Evolutionary conservation across 1,140 invertebrate species (phyloP).

Genomic region (Rhysida immarginata): DNA sequence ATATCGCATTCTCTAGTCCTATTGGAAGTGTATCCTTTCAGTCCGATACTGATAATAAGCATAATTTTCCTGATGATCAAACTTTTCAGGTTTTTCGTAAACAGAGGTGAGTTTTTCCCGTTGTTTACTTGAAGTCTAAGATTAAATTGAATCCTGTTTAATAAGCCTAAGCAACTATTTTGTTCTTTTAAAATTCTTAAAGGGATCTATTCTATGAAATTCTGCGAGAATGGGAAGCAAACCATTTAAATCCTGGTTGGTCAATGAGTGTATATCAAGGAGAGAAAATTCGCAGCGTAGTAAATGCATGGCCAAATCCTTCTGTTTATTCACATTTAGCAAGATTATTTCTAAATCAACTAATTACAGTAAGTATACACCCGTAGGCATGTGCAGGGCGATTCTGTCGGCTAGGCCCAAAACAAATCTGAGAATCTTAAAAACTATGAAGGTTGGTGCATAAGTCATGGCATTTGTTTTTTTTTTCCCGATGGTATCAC

Average conservation of each 20-base stretch:
- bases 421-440: too few relatives aligned
- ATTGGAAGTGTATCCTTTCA: slow-evolving; percentile 17
- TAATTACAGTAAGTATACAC: neutral
- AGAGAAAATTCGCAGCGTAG: neutral
- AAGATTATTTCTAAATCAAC: neutral
- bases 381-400: too few relatives aligned
- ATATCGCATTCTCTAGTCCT: too few relatives aligned
- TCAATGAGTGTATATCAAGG: neutral
- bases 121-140: too few relatives aligned
- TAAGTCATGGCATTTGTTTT: too few relatives aligned
- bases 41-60: slow-evolving; percentile 57
- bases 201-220: neutral
- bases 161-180: too few relatives aligned
- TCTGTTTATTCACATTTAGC: neutral
- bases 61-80: slow-evolving; percentile 53
- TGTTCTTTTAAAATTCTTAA: neutral
- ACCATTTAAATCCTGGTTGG: neutral
- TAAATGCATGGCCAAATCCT: neutral
- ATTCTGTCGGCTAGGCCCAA: too few relatives aligned
- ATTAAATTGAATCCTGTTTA: too few relatives aligned
- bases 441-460: too few relatives aligned
- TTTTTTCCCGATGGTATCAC: too few relatives aligned
- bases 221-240: neutral
- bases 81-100: slow-evolving; percentile 63
- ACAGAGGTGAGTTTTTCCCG: slow-evolving; percentile 59